Evolutionary conservation across 2,797 vertebrate genomes (phyloP), one percentile per base, ranked within the genome.

Genomic region (Tokudaia tokunoshimensis): DNA sequence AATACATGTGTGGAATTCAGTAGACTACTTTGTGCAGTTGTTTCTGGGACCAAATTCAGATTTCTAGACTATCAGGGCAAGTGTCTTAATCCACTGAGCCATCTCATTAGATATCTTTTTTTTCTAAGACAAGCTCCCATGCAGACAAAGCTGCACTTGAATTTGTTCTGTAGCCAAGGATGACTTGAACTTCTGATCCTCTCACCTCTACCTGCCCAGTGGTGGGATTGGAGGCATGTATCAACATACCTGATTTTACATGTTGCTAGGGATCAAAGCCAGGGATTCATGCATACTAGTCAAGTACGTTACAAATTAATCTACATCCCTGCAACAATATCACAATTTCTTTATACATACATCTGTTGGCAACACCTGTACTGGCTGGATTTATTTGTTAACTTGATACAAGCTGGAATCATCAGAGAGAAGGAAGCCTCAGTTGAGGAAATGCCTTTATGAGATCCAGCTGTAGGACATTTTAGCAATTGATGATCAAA

Each of bases 281-380:
- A 67, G 31, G 31, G 31, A 67, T 34, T 67, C 65, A 34, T 67
- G 14, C 31, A 34, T 67, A 67, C 65, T 67, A 67, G 65, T 67
- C 65, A 67, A 67, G 65, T 13, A 67, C 31, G 4, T 34, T 67
- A 67, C 2, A 4, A 67, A 63, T 63, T 13, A n/a, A 83, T 41
- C 81, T 83, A 44, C n/a, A 63, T 63, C 57, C 81, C 7, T 63
- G 37, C 37, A 22, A 61, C 57, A 63, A 63, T 44, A 83, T 29
- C 34, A 96, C 4, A 74, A 50, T 92, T 96, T 90, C 80, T 83
- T 29, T 41, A 44, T 41, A 13, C 37, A 61, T 83, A 41, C 37
- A 83, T 61, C 57, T 82, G 55, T 82, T 82, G 65, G 31, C 31
- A 67, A 34, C 34, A n/a, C 34, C 13, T 70, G 31, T 19, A 70